phyloP scores from a whole-genome alignment of 2,797 vertebrate genomes.

The Orientallactaga sibirica region DNA sequence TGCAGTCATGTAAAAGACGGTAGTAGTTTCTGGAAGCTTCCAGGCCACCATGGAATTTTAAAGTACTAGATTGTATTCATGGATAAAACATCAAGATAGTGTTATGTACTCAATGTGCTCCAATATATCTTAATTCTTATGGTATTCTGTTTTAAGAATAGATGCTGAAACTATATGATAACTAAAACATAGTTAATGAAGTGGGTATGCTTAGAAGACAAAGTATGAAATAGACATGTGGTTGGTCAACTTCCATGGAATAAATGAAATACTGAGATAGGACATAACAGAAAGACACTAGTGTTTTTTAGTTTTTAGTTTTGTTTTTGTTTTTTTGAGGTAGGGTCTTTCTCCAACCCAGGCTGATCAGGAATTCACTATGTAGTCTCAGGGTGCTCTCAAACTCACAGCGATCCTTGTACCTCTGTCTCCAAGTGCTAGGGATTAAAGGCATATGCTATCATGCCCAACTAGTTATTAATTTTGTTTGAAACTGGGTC shows the following conservation, averaged over 20 bases:
- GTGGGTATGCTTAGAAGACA: not conserved
- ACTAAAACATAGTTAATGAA: not conserved
- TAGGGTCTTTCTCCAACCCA: too few relatives aligned
- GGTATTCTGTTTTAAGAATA: not conserved
- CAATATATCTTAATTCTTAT: not conserved
- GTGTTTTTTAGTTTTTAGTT: not conserved
- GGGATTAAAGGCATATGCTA: too few relatives aligned
- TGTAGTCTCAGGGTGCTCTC: too few relatives aligned
- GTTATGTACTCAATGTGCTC: not conserved
- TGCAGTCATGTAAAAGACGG: slow-evolving; percentile 11
- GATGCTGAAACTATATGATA: not conserved
- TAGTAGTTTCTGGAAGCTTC: slow-evolving; percentile 55
- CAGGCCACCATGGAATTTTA: not conserved
- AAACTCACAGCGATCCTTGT: too few relatives aligned
- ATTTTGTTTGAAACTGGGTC: not conserved
- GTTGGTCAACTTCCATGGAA: not conserved
- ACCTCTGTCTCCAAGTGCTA: too few relatives aligned
- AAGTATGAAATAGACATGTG: not conserved
- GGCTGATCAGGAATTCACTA: too few relatives aligned
- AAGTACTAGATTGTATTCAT: not conserved
- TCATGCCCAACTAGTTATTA: not conserved
- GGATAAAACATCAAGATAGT: not conserved
- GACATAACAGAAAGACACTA: not conserved
- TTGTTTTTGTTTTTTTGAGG: not conserved
- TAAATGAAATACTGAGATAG: not conserved